phyloP scores from a whole-genome alignment of 2,113 vertebrate species.

The Ochotona curzoniae region DNA sequence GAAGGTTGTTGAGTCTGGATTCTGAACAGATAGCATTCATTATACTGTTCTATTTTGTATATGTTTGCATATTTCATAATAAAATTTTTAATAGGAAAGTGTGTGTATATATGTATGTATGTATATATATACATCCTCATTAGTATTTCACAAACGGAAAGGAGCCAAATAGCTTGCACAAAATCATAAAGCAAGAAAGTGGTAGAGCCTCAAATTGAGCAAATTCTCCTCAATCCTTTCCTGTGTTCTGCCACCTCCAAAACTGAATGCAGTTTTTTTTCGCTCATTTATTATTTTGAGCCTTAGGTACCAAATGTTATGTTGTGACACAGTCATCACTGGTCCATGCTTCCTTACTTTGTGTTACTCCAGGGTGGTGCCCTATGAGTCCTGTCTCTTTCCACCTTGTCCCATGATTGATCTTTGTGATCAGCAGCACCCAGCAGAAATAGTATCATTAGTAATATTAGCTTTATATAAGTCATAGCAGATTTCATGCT shows the following conservation, averaged over 20 bases:
- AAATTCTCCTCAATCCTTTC: background rate
- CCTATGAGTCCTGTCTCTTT: background rate
- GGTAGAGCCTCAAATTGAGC: background rate
- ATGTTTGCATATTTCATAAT: constrained; percentile 18
- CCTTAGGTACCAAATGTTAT: background rate
- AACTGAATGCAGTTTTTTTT: background rate
- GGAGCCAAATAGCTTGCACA: constrained; percentile 23
- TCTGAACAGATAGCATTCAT: background rate
- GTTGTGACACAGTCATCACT: constrained; percentile 5
- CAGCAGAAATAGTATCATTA: background rate
- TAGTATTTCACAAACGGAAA: background rate
- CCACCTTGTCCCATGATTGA: background rate
- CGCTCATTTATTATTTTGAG: background rate
- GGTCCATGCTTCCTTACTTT: background rate
- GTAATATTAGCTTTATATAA: constrained; percentile 19
- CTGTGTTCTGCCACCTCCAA: background rate
- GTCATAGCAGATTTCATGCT: background rate
- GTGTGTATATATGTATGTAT: too few species aligned
- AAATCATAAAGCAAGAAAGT: background rate
- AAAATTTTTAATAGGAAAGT: background rate
- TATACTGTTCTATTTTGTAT: background rate
- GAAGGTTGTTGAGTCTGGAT: background rate
- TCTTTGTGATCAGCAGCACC: background rate
- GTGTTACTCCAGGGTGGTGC: background rate
- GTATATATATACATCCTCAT: background rate